phyloP scores from a whole-genome alignment of 2,113 vertebrate genomes.

The Cynopterus brachyotis region DNA sequence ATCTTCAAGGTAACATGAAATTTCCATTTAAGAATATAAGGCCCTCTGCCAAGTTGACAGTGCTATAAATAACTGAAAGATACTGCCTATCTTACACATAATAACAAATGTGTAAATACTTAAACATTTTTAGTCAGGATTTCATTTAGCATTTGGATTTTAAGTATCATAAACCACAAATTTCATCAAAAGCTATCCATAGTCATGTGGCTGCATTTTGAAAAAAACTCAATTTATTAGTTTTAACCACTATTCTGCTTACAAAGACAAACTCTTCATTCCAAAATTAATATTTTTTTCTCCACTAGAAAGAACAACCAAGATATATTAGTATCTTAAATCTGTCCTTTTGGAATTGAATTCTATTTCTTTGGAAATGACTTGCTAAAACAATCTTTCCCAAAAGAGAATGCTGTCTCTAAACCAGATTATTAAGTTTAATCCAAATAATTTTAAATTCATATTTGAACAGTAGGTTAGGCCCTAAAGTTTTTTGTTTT shows the following conservation, averaged over 20 bases:
- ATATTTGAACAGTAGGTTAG: slow-evolving; percentile 47
- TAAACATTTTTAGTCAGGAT: background rate
- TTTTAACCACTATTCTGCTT: slow-evolving; percentile 4
- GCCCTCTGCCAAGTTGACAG: background rate
- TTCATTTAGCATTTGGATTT: slow-evolving; percentile 10
- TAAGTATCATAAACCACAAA: background rate
- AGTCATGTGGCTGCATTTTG: background rate
- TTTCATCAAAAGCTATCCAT: slow-evolving; percentile 30
- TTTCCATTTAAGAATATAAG: background rate
- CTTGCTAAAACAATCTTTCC: background rate
- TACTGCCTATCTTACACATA: background rate
- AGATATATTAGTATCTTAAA: slow-evolving; percentile 12
- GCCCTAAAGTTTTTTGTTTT: background rate
- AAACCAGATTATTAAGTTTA: slow-evolving; percentile 14
- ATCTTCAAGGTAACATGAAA: background rate
- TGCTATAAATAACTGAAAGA: background rate
- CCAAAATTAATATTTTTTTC: background rate
- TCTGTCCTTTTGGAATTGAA: background rate
- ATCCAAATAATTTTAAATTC: slow-evolving; percentile 49
- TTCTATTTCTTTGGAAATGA: slow-evolving; percentile 30
- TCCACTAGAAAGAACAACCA: background rate
- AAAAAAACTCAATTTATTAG: background rate
- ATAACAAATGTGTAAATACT: background rate
- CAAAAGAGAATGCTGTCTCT: background rate
- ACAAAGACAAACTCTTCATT: slow-evolving; percentile 18